Conservation (phyloP, 2,888 invertebrate species). For the Drosophila acutilabella region DNA sequence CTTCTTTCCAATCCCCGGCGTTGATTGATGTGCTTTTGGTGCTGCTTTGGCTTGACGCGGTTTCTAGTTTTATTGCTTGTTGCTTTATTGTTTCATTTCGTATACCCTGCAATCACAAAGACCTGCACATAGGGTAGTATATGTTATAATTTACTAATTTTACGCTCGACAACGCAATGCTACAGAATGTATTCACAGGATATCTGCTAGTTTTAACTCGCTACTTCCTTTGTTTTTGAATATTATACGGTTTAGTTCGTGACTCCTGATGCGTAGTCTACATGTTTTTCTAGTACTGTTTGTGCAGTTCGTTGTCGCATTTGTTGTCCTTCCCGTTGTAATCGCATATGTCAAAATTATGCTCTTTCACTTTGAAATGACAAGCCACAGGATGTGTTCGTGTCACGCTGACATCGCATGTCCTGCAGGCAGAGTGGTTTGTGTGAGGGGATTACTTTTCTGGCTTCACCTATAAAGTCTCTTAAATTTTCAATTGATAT, state of each 20-base stretch:
- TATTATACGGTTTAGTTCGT: constrained; percentile 11
- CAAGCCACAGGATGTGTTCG: constrained; percentile 56
- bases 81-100: constrained; percentile 61
- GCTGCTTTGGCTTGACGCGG: constrained; percentile 60
- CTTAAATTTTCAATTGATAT: constrained; percentile 55
- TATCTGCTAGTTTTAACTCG: background rate
- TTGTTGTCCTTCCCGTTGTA: constrained; percentile 46
- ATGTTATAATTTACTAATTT: background rate
- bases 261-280: constrained; percentile 24
- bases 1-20: constrained; percentile 42
- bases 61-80: constrained; percentile 76
- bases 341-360: constrained; percentile 79
- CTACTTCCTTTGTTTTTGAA: background rate
- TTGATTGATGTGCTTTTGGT: constrained; percentile 79
- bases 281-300: constrained; percentile 25
- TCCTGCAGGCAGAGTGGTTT: constrained; percentile 18
- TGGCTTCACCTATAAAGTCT: constrained; percentile 32
- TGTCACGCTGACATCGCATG: constrained; percentile 63
- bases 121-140: background rate
- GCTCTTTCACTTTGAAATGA: constrained; percentile 68
- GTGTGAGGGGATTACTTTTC: background rate
- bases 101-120: constrained; percentile 16
- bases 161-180: no score
- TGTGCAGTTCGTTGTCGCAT: constrained; percentile 29
- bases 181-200: background rate